Percentiles rank a stretch among this genome's conserved stretches.
These are phyloP conservation scores for Cryptoblepharus egeriae DNA, from an alignment of 2,797 vertebrate genomes.

Conservation along the genomic window DNA sequence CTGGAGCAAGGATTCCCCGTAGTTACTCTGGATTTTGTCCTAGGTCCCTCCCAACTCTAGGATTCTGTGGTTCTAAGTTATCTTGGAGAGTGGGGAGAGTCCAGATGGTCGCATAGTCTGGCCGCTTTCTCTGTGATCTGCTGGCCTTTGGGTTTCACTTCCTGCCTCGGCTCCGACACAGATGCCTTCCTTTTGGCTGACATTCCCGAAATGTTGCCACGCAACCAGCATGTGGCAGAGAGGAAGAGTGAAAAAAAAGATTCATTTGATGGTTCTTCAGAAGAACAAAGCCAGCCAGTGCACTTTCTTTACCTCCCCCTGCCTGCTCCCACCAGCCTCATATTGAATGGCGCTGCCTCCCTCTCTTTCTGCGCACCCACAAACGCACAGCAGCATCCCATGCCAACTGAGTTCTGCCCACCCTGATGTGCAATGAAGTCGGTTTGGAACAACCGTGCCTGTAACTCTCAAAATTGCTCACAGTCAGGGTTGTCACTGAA, in stretches of 20 bases:
- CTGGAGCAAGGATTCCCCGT: no score
- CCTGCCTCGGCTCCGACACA: neutral
- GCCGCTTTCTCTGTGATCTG: neutral
- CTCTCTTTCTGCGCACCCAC: neutral
- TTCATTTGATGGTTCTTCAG: neutral
- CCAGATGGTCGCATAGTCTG: neutral
- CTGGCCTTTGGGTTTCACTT: neutral
- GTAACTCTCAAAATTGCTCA: no score
- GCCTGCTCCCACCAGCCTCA: neutral
- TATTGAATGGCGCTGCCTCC: neutral
- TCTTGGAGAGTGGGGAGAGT: neutral
- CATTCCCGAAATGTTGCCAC: conserved; percentile 13
- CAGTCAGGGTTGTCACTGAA: neutral
- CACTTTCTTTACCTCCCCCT: neutral
- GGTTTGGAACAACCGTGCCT: no score
- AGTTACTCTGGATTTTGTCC: no score
- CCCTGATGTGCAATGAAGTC: no score
- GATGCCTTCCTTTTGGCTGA: neutral
- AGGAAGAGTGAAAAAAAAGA: neutral
- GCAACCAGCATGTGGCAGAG: conserved; percentile 24
- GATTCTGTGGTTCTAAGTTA: no score
- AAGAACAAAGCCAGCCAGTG: neutral
- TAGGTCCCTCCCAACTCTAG: no score
- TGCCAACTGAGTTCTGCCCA: neutral
- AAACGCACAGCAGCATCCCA: no score